Evolutionary conservation across 2,888 invertebrate genomes (phyloP), one percentile per base, ranked within the genome.

Genomic region (Hydraecia micacea): DNA sequence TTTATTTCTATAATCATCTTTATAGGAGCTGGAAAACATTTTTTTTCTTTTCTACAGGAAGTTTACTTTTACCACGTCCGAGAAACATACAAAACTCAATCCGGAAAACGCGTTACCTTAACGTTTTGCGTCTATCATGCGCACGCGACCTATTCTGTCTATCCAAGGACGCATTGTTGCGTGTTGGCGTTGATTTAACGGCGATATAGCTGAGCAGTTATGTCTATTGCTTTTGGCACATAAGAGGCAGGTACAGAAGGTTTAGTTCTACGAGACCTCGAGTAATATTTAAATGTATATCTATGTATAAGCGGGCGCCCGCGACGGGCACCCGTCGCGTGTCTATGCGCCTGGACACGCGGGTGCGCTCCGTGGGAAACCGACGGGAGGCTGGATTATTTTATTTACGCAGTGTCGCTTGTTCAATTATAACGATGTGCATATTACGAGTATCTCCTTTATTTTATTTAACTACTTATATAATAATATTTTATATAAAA

Each of bases 161-260:
- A 42, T n/a, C 28, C 80, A 84, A 80, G 87, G 87, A 63, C 76
- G 58, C n/a, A n/a, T 46, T 32, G 75, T 80, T 76, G 82, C 87
- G 83, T 85, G 87, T 49, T 67, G 18, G 36, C 75, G 67, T 63
- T 80, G 71, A 81, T 77, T 80, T 58, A 62, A 77, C 65, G 42
- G 66, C 62, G 63, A 62, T 78, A 77, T 55, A 55, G 39, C 28
- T 46, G 6, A 86, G 62, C 62, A 58, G 84, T 74, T 80, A 83
- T 76, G 58, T 86, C 76, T 86, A 72, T 72, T 86, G 68, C 74
- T 71, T 76, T 49, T 49, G 60, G 13, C 58, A 74, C 18, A 0
- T 6, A 4, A 18, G 0, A 2, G 6, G 3, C 25, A 63, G 0
- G 0, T 9, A 11, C 66, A 86, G 74, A 86, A 80, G 75, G 52